Evolutionary conservation across 2,888 invertebrate species (phyloP).

Genomic region (Laothoe populi): DNA sequence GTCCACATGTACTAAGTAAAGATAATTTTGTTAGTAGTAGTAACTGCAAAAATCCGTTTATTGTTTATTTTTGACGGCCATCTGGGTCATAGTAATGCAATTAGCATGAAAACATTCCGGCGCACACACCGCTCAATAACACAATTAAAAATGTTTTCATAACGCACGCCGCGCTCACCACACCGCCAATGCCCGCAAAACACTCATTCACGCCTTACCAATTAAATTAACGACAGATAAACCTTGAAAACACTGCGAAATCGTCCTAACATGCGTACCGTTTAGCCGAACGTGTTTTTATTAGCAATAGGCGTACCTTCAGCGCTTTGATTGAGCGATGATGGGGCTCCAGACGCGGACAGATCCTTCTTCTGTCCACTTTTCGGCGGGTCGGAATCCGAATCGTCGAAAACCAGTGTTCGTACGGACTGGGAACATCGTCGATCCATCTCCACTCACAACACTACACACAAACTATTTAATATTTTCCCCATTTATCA

Average conservation of each 20-base stretch:
- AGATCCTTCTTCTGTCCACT: slow-evolving; percentile 72
- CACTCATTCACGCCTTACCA: slow-evolving; percentile 61
- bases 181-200: slow-evolving; percentile 32
- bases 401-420: slow-evolving; percentile 91
- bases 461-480: slow-evolving; percentile 71
- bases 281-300: slow-evolving; percentile 35
- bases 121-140: slow-evolving; percentile 29
- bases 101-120: slow-evolving; percentile 35
- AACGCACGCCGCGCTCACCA: slow-evolving; percentile 34
- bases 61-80: slow-evolving; percentile 37
- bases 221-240: slow-evolving; percentile 65
- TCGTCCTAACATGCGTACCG: slow-evolving; percentile 38
- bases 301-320: slow-evolving; percentile 68
- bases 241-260: slow-evolving; percentile 71
- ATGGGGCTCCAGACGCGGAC: slow-evolving; percentile 62
- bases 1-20: too few relatives aligned
- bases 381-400: slow-evolving; percentile 84
- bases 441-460: slow-evolving; percentile 80
- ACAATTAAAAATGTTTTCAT: slow-evolving; percentile 31
- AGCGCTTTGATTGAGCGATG: slow-evolving; percentile 74
- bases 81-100: slow-evolving; percentile 41
- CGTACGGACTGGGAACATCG: slow-evolving; percentile 89
- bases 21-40: background rate
- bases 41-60: slow-evolving; percentile 10
- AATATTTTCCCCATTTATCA: slow-evolving; percentile 74